Evolutionary conservation across 2,888 invertebrate species (phyloP).

Genomic region (Mimumesa dahlbomi): DNA sequence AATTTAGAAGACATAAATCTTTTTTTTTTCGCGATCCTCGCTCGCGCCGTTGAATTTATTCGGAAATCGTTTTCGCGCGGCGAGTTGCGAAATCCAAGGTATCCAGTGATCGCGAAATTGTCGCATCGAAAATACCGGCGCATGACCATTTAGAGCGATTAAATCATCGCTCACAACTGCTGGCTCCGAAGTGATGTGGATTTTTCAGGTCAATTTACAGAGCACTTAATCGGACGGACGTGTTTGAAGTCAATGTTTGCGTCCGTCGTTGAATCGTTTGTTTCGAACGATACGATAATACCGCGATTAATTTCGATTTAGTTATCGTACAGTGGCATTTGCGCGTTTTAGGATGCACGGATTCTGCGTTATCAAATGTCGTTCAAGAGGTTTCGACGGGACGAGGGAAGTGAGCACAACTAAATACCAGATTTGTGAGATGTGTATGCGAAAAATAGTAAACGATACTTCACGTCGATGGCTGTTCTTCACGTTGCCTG

Average conservation of each 20-base stretch:
- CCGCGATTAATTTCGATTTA: constrained; percentile 27
- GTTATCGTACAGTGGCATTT: constrained; percentile 20
- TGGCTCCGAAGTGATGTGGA: constrained; percentile 41
- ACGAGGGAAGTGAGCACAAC: not conserved
- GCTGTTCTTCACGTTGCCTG: no score
- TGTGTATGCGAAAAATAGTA: not conserved
- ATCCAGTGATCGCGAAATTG: constrained; percentile 38
- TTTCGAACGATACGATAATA: constrained; percentile 20
- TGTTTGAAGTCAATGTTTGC: constrained; percentile 46
- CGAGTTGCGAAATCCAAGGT: not conserved
- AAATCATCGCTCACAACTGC: constrained; percentile 43
- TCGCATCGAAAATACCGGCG: constrained; percentile 40
- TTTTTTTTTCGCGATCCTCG: not conserved
- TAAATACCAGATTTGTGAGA: no score
- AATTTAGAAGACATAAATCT: not conserved
- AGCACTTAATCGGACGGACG: constrained; percentile 51
- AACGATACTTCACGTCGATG: not conserved
- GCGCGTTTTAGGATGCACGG: not conserved
- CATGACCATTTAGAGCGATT: constrained; percentile 43
- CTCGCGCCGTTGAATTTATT: not conserved
- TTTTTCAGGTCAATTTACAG: constrained; percentile 57
- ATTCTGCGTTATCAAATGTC: not conserved
- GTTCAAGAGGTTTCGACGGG: constrained; percentile 1
- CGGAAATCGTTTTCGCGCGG: not conserved
- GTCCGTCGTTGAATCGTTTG: constrained; percentile 41